These are phyloP conservation scores for Ceyx margarethae DNA, from an alignment of 2,113 vertebrate species.

Conservation along the genomic window DNA sequence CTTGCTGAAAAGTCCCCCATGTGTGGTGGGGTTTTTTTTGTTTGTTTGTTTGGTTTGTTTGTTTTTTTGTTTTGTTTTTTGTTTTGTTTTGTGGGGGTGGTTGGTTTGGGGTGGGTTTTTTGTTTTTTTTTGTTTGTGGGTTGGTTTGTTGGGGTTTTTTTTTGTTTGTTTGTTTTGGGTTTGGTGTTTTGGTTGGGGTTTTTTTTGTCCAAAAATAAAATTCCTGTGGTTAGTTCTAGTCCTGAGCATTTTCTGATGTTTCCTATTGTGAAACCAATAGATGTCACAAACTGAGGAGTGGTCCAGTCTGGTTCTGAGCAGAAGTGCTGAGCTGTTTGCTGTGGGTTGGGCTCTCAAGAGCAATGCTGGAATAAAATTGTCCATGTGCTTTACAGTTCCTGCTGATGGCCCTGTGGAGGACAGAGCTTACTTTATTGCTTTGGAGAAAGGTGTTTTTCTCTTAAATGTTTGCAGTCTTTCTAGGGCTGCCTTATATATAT, in stretches of 20 bases:
- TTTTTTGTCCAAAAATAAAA: background rate
- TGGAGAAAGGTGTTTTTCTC: background rate
- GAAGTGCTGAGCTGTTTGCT: background rate
- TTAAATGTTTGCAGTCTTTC: background rate
- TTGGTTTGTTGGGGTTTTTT: too few species aligned
- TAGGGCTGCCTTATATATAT: background rate
- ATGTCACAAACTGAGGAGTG: background rate
- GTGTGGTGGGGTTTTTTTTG: background rate
- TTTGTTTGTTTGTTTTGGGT: too few species aligned
- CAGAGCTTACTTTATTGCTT: background rate
- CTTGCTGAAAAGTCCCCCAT: background rate
- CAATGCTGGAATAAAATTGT: background rate
- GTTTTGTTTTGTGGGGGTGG: too few species aligned
- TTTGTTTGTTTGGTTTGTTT: too few species aligned
- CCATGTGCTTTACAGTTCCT: background rate
- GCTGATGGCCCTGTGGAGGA: background rate
- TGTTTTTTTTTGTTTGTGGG: too few species aligned
- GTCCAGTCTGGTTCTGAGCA: background rate
- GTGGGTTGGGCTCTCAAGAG: background rate
- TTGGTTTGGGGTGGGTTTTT: too few species aligned
- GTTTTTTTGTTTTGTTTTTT: too few species aligned
- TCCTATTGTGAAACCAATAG: background rate
- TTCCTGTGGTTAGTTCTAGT: background rate
- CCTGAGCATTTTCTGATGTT: background rate
- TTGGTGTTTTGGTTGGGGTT: background rate